These are phyloP conservation scores for Cochlearius cochlearius DNA, from an alignment of 2,113 vertebrate genomes.

Conservation along the genomic window DNA sequence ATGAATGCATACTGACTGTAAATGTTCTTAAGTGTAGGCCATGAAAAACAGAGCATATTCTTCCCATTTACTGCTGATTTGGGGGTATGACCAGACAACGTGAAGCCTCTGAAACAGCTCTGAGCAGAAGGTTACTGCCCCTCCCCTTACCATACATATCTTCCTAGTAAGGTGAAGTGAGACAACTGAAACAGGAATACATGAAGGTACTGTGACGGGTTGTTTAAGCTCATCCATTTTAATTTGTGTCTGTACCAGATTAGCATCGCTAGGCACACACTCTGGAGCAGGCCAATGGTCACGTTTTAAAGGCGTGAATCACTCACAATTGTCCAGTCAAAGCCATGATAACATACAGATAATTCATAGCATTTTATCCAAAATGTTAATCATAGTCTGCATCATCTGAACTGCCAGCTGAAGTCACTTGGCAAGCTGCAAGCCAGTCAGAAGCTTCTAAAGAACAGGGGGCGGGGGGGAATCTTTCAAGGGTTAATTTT, in stretches of 20 bases:
- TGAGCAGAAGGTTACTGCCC: background rate
- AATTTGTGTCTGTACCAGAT: background rate
- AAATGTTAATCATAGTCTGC: background rate
- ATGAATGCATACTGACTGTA: accelerated
- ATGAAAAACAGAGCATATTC: background rate
- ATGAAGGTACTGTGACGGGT: background rate
- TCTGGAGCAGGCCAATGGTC: background rate
- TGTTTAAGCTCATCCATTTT: background rate
- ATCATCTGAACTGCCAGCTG: background rate
- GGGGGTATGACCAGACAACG: background rate
- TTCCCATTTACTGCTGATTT: background rate
- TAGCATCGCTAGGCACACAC: background rate
- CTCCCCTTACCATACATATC: background rate
- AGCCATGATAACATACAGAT: background rate
- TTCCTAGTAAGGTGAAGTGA: background rate
- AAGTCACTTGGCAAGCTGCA: background rate
- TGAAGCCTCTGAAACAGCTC: background rate
- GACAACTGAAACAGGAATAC: background rate
- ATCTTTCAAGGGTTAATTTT: background rate
- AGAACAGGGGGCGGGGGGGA: accelerated
- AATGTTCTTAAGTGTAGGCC: background rate
- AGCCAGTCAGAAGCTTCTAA: background rate
- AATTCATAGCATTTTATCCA: background rate
- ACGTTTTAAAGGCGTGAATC: background rate
- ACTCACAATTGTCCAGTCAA: background rate